Evolutionary conservation across 2,888 invertebrate species (phyloP).

Genomic region (Noctuana brunneofusca): DNA sequence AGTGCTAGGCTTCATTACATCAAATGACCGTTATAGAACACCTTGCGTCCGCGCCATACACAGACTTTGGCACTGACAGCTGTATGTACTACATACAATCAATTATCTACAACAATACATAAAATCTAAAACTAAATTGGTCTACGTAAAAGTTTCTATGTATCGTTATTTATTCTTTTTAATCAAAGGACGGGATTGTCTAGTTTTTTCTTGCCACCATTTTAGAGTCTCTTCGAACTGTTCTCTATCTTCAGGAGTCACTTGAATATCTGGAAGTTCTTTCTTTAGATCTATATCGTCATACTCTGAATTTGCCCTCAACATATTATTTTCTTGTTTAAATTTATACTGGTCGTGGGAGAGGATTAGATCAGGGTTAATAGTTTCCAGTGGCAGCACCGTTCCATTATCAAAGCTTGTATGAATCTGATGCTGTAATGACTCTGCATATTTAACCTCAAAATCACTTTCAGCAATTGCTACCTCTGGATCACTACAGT

Average conservation of each 20-base stretch:
- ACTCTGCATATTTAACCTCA: conserved; percentile 76
- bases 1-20: conserved; percentile 49
- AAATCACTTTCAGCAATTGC: conserved; percentile 67
- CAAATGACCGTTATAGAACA: conserved; percentile 71
- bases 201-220: conserved; percentile 80
- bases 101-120: conserved; percentile 50
- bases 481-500: conserved; percentile 69
- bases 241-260: conserved; percentile 75
- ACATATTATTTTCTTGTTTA: conserved; percentile 64
- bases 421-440: conserved; percentile 63
- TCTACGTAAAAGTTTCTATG: conserved; percentile 32
- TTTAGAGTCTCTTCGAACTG: conserved; percentile 78
- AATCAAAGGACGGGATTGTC: conserved; percentile 56
- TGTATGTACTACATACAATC: conserved; percentile 58
- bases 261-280: conserved; percentile 75
- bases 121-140: conserved; percentile 46
- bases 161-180: conserved; percentile 46
- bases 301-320: conserved; percentile 68
- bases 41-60: conserved; percentile 71
- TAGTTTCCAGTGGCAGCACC: conserved; percentile 56
- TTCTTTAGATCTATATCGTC: conserved; percentile 76
- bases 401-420: conserved; percentile 53
- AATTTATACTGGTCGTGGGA: conserved; percentile 62
- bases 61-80: conserved; percentile 77
- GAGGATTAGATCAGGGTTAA: conserved; percentile 64